Percentiles rank a stretch among this genome's conserved stretches.
These are phyloP conservation scores for Gortyna flavago DNA, from an alignment of 2,888 invertebrate species.

Conservation along the genomic window DNA sequence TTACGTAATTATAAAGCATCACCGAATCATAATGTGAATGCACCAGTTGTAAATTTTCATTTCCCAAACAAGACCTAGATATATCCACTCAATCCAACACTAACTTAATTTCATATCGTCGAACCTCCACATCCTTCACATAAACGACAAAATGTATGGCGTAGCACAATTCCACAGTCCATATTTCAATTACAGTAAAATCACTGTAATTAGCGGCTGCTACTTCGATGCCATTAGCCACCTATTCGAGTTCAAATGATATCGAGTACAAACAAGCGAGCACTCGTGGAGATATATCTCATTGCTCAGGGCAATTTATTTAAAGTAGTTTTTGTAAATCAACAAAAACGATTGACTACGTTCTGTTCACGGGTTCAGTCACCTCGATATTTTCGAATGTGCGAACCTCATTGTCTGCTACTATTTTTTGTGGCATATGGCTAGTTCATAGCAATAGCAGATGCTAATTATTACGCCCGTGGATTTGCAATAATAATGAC, in stretches of 20 bases:
- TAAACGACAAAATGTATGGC: slow-evolving; percentile 29
- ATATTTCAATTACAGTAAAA: slow-evolving; percentile 46
- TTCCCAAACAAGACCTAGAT: not conserved
- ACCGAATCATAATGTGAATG: not conserved
- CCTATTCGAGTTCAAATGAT: slow-evolving; percentile 63
- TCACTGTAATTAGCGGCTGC: slow-evolving; percentile 62
- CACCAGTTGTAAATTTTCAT: not conserved
- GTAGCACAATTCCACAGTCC: slow-evolving; percentile 28
- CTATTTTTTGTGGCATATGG: slow-evolving; percentile 86
- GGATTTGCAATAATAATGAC: slow-evolving; percentile 53
- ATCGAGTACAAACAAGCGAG: slow-evolving; percentile 69
- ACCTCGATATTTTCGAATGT: slow-evolving; percentile 87
- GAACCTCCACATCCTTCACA: slow-evolving; percentile 24
- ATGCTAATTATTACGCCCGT: slow-evolving; percentile 72
- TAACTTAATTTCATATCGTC: not conserved
- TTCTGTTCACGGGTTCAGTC: slow-evolving; percentile 82
- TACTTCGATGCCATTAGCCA: slow-evolving; percentile 63
- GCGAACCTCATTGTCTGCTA: slow-evolving; percentile 87
- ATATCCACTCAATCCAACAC: not conserved
- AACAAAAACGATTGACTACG: slow-evolving; percentile 85
- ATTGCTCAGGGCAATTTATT: slow-evolving; percentile 80
- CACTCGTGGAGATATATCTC: slow-evolving; percentile 71
- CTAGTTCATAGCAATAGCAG: slow-evolving; percentile 80
- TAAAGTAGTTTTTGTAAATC: slow-evolving; percentile 82
- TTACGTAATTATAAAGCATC: not conserved